phyloP scores from a whole-genome alignment of 1,140 invertebrate genomes.

The Drosophila kepulauana region DNA sequence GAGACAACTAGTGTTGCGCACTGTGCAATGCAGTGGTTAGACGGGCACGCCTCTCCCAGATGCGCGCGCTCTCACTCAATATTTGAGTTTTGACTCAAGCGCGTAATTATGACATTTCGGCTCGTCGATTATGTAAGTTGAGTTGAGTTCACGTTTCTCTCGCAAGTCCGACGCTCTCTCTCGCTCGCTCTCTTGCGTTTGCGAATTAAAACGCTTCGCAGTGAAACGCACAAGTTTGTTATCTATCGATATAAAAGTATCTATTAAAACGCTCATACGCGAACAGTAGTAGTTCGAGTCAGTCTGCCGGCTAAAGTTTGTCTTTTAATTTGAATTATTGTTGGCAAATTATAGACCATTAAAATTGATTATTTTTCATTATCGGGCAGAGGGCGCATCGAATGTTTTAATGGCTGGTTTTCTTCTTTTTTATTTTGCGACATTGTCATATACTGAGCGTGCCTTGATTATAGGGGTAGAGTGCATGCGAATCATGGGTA shows the following conservation, averaged over 20 bases:
- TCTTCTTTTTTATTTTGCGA: constrained; percentile 18
- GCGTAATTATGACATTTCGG: constrained; percentile 40
- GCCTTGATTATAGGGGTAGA: constrained; percentile 20
- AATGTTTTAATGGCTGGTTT: background rate
- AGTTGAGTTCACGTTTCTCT: constrained; percentile 24
- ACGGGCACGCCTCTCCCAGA: constrained; percentile 41
- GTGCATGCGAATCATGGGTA: constrained; percentile 12
- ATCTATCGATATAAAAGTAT: constrained; percentile 54
- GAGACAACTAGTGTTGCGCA: constrained; percentile 23
- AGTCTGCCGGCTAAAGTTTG: constrained; percentile 50
- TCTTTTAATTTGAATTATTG: constrained; percentile 66
- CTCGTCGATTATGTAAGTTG: constrained; percentile 68
- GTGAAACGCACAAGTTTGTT: constrained; percentile 52
- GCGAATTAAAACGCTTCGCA: constrained; percentile 38
- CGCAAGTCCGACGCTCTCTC: background rate
- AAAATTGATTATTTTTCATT: constrained; percentile 77
- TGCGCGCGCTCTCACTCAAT: constrained; percentile 46
- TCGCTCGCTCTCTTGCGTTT: background rate
- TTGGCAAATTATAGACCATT: constrained; percentile 74
- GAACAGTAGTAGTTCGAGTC: constrained; percentile 26
- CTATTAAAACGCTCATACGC: constrained; percentile 38
- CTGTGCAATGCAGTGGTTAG: constrained; percentile 13
- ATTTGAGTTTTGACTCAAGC: constrained; percentile 44
- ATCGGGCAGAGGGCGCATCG: constrained; percentile 46
- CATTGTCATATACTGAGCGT: constrained; percentile 21